phyloP scores from a whole-genome alignment of 1,140 invertebrate species.

The Achroia grisella region DNA sequence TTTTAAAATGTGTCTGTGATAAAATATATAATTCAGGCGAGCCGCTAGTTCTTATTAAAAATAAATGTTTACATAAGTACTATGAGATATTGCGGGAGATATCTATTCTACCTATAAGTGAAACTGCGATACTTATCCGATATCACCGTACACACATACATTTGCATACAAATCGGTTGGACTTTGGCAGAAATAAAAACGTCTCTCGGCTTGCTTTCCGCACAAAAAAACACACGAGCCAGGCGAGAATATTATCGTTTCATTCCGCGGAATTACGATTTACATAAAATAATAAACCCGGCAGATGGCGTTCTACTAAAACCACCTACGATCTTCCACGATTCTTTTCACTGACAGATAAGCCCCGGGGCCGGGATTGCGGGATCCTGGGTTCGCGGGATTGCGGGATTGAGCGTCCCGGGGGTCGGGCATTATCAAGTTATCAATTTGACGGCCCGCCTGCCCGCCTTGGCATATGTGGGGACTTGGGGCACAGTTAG shows the following conservation, averaged over 20 bases:
- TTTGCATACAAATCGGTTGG: too few species aligned
- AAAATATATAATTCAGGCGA: too few species aligned
- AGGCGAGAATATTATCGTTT: constrained; percentile 37
- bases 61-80: too few species aligned
- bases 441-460: constrained; percentile 42
- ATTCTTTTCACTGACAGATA: constrained; percentile 28
- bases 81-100: too few species aligned
- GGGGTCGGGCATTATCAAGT: constrained; percentile 43
- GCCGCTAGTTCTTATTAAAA: too few species aligned
- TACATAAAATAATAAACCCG: constrained; percentile 61
- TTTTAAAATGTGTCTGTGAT: too few species aligned
- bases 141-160: constrained; percentile 2
- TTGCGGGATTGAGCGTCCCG: constrained; percentile 13
- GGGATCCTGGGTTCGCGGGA: constrained; percentile 19
- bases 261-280: constrained; percentile 45
- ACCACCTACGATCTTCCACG: constrained; percentile 19
- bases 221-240: too few species aligned
- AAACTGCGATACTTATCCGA: too few species aligned
- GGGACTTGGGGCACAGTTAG: too few species aligned
- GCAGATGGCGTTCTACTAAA: constrained; percentile 21
- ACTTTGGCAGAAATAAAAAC: too few species aligned
- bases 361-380: constrained; percentile 33
- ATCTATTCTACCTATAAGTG: too few species aligned
- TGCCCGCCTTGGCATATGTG: background rate
- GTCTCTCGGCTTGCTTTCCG: too few species aligned